Base-by-base conservation (phyloP, 2,797 vertebrate species). In the Enteromius afrohamiltoni region DNA sequence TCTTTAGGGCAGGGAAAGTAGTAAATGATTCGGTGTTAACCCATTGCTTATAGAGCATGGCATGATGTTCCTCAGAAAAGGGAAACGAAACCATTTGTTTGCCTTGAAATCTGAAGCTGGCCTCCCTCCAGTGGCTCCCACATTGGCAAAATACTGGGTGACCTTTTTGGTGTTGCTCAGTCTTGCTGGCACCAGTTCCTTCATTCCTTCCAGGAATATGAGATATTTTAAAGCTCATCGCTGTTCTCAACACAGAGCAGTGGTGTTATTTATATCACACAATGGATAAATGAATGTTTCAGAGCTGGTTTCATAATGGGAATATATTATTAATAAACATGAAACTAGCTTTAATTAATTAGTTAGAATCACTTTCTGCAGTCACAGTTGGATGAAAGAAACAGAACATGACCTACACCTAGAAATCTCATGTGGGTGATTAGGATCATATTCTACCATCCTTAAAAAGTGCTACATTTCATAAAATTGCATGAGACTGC, bases 121-220 rank as follows among this genome's bases (percentile, higher is more conserved):
- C 69, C 94, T 95, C 68, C 91, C 90, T 62, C 92, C 84, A 73
- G 89, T 69, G 55, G 90, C 90, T 88, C 90, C 90, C 80, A 92
- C 88, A 58, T 89, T 92, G 86, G 91, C 88, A 45, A 93, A 93
- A 88, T 94, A 93, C 91, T 92, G 92, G 83, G 93, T 93, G 75
- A 93, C 91, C 86, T 94, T 94, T 87, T 93, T 93, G 7, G 91
- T 93, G 91, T 93, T 94, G 49, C 86, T 93, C 90, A 88, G 93
- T 93, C 89, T 93, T 94, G 75, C 93, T 91, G 21, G 92, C 92
- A 87, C 93, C 92, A 55, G 92, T 94, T 92, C 92, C 87, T 93
- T 91, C 90, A 5, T n/a, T n/a, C n/a, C n/a, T n/a, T n/a, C 91
- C 93, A 86, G 11, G 80, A 86, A 73, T 70, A 76, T 16, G 29